A percentile compares a stretch with the other conserved stretches of the same genome.
These are phyloP conservation scores for Eupithecia insigniata DNA, from an alignment of 2,888 invertebrate genomes.

Conservation along the genomic window DNA sequence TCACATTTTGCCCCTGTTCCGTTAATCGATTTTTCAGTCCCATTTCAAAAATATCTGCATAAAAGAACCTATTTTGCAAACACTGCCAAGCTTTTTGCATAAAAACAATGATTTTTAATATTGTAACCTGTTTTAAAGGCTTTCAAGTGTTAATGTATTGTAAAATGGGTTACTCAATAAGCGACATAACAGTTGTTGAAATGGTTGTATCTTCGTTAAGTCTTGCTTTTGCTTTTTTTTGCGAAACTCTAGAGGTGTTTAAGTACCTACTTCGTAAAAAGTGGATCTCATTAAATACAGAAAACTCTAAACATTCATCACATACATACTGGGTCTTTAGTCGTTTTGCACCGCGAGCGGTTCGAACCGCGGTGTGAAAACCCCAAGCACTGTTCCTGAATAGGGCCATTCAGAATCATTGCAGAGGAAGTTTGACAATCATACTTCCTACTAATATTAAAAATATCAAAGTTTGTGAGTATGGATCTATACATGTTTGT, in stretches of 20 bases:
- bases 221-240: neutral
- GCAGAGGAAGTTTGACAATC: neutral
- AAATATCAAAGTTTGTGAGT: too few species aligned
- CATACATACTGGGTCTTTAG: neutral
- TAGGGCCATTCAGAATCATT: too few species aligned
- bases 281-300: neutral
- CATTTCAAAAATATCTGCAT: constrained; percentile 56
- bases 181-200: constrained; percentile 20
- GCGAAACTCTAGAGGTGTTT: neutral
- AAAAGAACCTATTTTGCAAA: constrained; percentile 47
- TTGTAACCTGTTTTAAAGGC: constrained; percentile 15
- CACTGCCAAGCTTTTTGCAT: constrained; percentile 47
- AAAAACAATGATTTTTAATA: constrained; percentile 47
- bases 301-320: neutral
- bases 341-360: too few species aligned
- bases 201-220: neutral
- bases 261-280: neutral
- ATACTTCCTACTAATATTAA: too few species aligned
- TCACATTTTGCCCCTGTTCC: constrained; percentile 39
- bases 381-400: too few species aligned
- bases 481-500: too few species aligned
- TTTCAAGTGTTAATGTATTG: constrained; percentile 23
- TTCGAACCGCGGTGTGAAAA: too few species aligned
- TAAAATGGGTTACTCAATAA: constrained; percentile 32
- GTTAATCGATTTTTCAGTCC: constrained; percentile 61